Conservation (phyloP, 2,113 vertebrate genomes). For the Oncorhynchus masou region DNA sequence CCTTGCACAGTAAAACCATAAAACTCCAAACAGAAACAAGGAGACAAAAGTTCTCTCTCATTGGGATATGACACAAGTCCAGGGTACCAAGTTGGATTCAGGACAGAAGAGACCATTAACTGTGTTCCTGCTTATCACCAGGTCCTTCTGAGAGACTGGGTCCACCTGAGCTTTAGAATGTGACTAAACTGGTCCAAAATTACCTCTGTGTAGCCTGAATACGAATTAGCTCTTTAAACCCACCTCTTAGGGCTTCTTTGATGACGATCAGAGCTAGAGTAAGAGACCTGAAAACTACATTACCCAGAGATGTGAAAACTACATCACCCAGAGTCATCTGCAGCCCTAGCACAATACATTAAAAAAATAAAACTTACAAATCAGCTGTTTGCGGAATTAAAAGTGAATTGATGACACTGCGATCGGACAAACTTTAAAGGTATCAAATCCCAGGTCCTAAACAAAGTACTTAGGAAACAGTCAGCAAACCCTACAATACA, state of each 20-base stretch:
- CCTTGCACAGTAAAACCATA: slow-evolving; percentile 29
- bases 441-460: background rate
- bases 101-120: background rate
- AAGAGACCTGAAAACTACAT: slow-evolving; percentile 4
- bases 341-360: background rate
- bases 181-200: slow-evolving; percentile 3
- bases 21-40: background rate
- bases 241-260: slow-evolving; percentile 1
- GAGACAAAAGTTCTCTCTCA: background rate
- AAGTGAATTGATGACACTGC: background rate
- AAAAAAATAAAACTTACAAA: background rate
- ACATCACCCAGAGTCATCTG: background rate
- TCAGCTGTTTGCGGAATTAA: slow-evolving; percentile 5
- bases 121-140: background rate
- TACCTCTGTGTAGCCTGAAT: background rate
- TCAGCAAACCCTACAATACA: slow-evolving; percentile 3
- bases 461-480: slow-evolving; percentile 5
- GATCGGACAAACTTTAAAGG: background rate
- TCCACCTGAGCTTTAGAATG: slow-evolving; percentile 15
- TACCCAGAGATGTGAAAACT: background rate
- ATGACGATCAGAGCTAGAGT: background rate
- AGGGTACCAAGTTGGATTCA: background rate
- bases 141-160: slow-evolving; percentile 2
- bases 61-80: background rate
- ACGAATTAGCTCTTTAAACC: background rate